Evolutionary conservation across 2,888 invertebrate genomes (phyloP).

Genomic region (Nematopogon swammerdamellus): DNA sequence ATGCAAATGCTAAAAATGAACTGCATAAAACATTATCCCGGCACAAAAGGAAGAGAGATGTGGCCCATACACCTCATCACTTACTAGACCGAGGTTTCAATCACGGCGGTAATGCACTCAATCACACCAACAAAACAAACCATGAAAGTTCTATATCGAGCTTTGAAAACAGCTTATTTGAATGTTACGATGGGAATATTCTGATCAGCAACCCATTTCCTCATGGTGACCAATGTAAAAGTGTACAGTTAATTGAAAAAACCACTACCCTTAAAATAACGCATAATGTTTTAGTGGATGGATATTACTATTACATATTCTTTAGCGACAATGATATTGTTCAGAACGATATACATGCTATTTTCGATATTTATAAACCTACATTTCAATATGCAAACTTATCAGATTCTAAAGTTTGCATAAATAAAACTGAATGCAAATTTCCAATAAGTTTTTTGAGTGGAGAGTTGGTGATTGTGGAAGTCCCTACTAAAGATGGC

Average conservation of each 20-base stretch:
- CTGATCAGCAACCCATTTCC: slow-evolving; percentile 70
- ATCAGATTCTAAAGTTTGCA: slow-evolving; percentile 63
- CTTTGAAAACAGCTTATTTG: slow-evolving; percentile 73
- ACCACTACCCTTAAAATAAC: slow-evolving; percentile 62
- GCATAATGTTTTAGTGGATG: slow-evolving; percentile 71
- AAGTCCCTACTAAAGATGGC: slow-evolving; percentile 78
- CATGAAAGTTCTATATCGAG: slow-evolving; percentile 74
- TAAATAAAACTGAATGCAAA: slow-evolving; percentile 74
- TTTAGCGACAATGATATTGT: slow-evolving; percentile 83
- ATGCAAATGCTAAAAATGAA: neutral
- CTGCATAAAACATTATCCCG: neutral
- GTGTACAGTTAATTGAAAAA: slow-evolving; percentile 65
- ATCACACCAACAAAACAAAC: slow-evolving; percentile 42
- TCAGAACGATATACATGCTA: slow-evolving; percentile 75
- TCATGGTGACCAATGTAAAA: slow-evolving; percentile 64
- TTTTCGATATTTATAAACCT: slow-evolving; percentile 83
- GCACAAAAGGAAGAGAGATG: slow-evolving; percentile 24
- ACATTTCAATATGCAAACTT: slow-evolving; percentile 75
- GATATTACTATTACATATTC: slow-evolving; percentile 88
- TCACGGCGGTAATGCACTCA: slow-evolving; percentile 71
- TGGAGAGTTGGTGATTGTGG: slow-evolving; percentile 77
- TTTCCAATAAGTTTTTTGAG: slow-evolving; percentile 71
- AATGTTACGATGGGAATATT: slow-evolving; percentile 74
- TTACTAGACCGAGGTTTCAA: slow-evolving; percentile 70
- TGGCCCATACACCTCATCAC: slow-evolving; percentile 27